Evolutionary conservation across 1,140 invertebrate genomes (phyloP), one percentile per base, ranked within the genome.

Genomic region (Sitophilus oryzae): DNA sequence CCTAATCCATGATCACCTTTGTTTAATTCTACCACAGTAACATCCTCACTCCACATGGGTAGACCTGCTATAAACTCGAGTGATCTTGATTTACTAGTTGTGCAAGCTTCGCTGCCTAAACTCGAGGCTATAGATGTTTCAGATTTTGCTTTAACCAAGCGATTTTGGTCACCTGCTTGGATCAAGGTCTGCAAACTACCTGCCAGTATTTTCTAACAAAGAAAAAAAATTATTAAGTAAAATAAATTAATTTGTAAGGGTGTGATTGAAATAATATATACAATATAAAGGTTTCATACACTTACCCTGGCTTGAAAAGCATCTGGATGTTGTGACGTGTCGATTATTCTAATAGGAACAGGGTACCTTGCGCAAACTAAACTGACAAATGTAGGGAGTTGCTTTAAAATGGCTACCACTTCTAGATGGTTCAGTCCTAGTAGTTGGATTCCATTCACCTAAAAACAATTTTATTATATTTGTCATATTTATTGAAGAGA

Each of bases 381-480:
- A 59, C 86, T 76, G 16, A 95, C 91, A 63, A 87, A 80, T 60
- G 88, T 81, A n/a, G 90, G 89, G 52, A 94, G 80, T 59, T 93
- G 89, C 70, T 93, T 90, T 25, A 96, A 73, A 59, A 91, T 85
- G n/a, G 82, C 82, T 6, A 95, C 91, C 37, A 95, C 91, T 69
- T 93, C 90, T 56, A 91, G 82, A 68, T 95, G 91, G 76, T 93
- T 91, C 50, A 93, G 82, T 18, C 93, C 93, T 57, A 94, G 77
- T 42, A 96, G 77, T 57, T 87, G 78, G 66, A 85, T 83, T 9
- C 90, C 91, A 71, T 96, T 97, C 1, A 96, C 92, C 91, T 94
- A 64, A 15, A 70, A 69, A 1, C n/a, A n/a, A n/a, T n/a, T n/a
- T n/a, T n/a, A n/a, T n/a, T n/a, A n/a, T n/a, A n/a, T n/a, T n/a